A percentile compares a stretch with the other conserved stretches of the same genome.
Conservation (phyloP, 2,888 invertebrate genomes). For the Drosophila vallismaia region DNA sequence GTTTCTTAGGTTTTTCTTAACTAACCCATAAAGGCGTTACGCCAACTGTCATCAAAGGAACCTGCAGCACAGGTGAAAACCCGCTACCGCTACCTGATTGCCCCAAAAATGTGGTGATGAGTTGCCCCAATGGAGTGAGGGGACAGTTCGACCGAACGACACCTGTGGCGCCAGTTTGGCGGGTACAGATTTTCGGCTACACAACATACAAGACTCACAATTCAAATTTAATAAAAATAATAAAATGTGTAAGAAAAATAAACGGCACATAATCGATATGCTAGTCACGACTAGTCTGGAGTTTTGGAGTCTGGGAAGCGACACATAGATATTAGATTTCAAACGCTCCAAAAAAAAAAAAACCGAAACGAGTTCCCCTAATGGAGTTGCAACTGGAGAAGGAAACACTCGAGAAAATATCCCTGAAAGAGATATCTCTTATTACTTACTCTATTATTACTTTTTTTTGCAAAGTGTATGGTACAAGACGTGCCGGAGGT, state of each 20-base stretch:
- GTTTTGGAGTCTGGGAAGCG: conserved; percentile 51
- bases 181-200: conserved; percentile 35
- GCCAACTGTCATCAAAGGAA: conserved; percentile 55
- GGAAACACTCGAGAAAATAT: conserved; percentile 6
- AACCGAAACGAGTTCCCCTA: conserved; percentile 56
- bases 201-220: conserved; percentile 52
- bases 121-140: conserved; percentile 28
- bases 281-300: conserved; percentile 43
- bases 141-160: conserved; percentile 13
- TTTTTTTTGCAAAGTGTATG: conserved; percentile 12
- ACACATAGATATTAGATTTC: conserved; percentile 65
- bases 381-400: conserved; percentile 28
- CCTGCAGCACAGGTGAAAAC: conserved; percentile 7
- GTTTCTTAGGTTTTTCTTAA: background rate
- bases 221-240: conserved; percentile 58
- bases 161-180: conserved; percentile 67
- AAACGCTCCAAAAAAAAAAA: conserved; percentile 38
- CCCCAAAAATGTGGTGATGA: conserved; percentile 54
- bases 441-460: too few species aligned
- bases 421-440: too few species aligned
- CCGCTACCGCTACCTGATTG: conserved; percentile 38
- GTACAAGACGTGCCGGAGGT: conserved; percentile 19
- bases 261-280: conserved; percentile 53
- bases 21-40: conserved; percentile 59
- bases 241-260: conserved; percentile 20